Base-by-base conservation (phyloP, 2,888 invertebrate genomes). In the Idaea aversata region DNA sequence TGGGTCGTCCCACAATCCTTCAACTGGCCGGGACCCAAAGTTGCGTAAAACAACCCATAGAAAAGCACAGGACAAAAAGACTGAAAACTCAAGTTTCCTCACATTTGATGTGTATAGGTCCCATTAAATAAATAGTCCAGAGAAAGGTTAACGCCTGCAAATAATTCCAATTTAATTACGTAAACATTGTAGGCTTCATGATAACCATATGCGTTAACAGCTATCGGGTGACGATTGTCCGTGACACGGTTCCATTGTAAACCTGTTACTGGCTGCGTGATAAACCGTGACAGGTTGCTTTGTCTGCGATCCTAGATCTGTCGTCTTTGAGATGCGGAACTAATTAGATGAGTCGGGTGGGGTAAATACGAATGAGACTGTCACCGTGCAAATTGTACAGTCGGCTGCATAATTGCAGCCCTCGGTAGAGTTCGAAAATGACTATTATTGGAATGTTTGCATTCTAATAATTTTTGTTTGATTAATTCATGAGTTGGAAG, bases 171-270 rank as follows among this genome's bases (percentile, higher is more conserved):
- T 63, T 67, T 67, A 63, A 65, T 67, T 63, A 65, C 59, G 34
- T 68, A 70, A 69, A 68, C 72, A 74, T 66, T 68, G 25, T 63
- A 62, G 64, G 65, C 63, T 68, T 68, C 65, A 74, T 70, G 65
- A 69, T 69, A 68, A 71, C 70, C 71, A 71, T 67, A 66, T 71
- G 65, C 64, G 67, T 73, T 69, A 70, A 69, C 59, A 62, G 62
- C 16, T 61, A 67, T 34, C 62, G 59, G 61, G 64, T 72, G 71
- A 67, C 68, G 65, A 70, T 68, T 75, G 77, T 67, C 78, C 75
- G 71, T 77, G 75, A 70, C 75, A 76, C 70, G 67, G 64, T 74
- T 73, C 61, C 64, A 66, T 60, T 62, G 68, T 16, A 10, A 59
- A 58, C 58, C 58, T 16, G 58, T 58, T 58, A 15, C 47, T n/a